These are phyloP conservation scores for Gavia stellata DNA, from an alignment of 2,113 vertebrate species.

Conservation along the genomic window DNA sequence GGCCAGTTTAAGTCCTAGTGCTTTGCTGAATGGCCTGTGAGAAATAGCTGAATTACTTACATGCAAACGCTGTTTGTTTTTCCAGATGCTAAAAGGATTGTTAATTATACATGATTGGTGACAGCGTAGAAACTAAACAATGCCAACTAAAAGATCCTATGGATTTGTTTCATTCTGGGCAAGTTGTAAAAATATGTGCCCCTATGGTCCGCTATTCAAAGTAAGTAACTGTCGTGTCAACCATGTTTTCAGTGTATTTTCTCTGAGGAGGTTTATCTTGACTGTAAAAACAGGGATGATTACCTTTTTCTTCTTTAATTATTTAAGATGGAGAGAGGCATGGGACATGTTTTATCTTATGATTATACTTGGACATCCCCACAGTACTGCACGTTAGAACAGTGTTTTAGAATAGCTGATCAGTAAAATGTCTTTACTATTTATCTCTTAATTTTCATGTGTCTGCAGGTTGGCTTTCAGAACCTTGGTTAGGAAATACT, in stretches of 20 bases:
- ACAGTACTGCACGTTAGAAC: neutral
- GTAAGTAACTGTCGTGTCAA: slow-evolving; percentile 71
- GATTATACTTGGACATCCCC: neutral
- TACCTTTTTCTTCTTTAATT: neutral
- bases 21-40: fast-evolving
- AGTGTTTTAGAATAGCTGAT: neutral
- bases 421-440: neutral
- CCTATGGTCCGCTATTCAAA: slow-evolving; percentile 99
- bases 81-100: slow-evolving; percentile 15
- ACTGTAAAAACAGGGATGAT: neutral
- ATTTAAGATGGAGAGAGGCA: neutral
- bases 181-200: slow-evolving; percentile 87
- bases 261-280: neutral
- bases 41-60: neutral
- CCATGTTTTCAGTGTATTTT: neutral
- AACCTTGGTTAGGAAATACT: slow-evolving; percentile 89
- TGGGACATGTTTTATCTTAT: neutral
- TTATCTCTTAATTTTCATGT: neutral
- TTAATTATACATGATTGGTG: slow-evolving; percentile 27
- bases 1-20: fast-evolving
- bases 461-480: slow-evolving; percentile 87
- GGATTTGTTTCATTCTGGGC: slow-evolving; percentile 86
- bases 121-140: neutral
- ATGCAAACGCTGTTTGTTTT: neutral
- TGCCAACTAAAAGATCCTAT: slow-evolving; percentile 66